Evolutionary conservation across 2,113 vertebrate genomes (phyloP).

Genomic region (Candoia aspera): DNA sequence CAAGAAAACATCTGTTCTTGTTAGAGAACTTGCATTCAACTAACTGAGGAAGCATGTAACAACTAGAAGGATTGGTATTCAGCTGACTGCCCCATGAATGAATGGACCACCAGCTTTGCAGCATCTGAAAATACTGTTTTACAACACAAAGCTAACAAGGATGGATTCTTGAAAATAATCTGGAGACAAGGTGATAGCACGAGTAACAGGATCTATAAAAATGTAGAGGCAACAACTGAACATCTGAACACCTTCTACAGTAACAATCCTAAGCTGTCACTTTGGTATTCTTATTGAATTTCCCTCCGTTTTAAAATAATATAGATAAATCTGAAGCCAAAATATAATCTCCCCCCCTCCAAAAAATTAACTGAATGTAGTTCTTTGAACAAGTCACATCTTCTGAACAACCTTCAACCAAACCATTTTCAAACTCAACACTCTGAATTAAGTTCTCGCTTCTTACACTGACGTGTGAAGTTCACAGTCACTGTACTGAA

Average conservation of each 20-base stretch:
- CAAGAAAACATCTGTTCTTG: not conserved
- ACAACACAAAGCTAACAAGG: not conserved
- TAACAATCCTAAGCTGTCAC: slow-evolving; percentile 21
- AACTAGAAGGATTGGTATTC: too few species aligned
- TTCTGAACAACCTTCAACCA: not conserved
- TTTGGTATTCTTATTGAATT: not conserved
- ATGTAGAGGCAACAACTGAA: not conserved
- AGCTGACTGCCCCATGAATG: not conserved
- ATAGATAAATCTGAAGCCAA: not conserved
- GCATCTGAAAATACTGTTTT: not conserved
- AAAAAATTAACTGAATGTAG: not conserved
- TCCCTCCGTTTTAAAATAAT: not conserved
- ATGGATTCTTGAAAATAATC: not conserved
- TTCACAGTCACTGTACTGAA: not conserved
- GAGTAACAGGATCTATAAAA: not conserved
- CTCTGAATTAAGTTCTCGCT: too few species aligned
- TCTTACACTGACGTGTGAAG: not conserved
- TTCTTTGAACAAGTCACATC: not conserved
- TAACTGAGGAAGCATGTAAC: not conserved
- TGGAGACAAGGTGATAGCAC: not conserved
- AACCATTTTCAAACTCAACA: not conserved
- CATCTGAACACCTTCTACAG: not conserved
- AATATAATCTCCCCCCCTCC: too few species aligned
- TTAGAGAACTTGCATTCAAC: not conserved
- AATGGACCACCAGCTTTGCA: not conserved